These are phyloP conservation scores for Allobates femoralis DNA, from an alignment of 2,797 vertebrate genomes.

Conservation along the genomic window DNA sequence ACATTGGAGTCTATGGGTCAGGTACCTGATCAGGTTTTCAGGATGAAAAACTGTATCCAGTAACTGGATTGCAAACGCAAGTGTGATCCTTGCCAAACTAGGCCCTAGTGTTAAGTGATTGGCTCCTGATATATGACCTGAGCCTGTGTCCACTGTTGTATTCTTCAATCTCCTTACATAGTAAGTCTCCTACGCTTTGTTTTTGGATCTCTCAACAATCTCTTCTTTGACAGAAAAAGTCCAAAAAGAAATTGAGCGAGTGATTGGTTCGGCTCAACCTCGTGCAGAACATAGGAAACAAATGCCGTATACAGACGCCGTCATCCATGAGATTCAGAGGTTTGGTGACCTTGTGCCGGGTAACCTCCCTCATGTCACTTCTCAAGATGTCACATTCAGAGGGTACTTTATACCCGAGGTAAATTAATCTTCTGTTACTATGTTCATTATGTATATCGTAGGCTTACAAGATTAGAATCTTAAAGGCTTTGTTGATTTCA, in stretches of 20 bases:
- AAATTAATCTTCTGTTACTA: not conserved
- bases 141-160: too few species aligned
- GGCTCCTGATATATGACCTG: too few species aligned
- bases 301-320: too few species aligned
- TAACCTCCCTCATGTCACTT: conserved; percentile 50
- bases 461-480: not conserved
- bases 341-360: conserved; percentile 55
- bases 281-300: conserved; percentile 47
- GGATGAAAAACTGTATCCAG: too few species aligned
- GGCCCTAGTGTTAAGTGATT: too few species aligned
- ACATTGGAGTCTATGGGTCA: too few species aligned
- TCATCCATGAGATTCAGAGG: conserved; percentile 62
- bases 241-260: conserved; percentile 44
- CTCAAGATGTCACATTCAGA: conserved; percentile 49
- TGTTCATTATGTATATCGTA: not conserved
- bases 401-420: conserved; percentile 61
- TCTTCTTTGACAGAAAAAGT: not conserved
- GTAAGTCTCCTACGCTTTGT: not conserved
- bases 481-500: not conserved
- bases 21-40: too few species aligned
- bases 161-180: too few species aligned
- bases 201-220: not conserved
- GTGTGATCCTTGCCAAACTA: too few species aligned
- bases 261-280: conserved; percentile 35
- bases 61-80: too few species aligned